Percentiles rank a stretch among this genome's conserved stretches.
Evolutionary conservation across 2,888 invertebrate species (phyloP).

Genomic region (Ypsolopha scabrella): DNA sequence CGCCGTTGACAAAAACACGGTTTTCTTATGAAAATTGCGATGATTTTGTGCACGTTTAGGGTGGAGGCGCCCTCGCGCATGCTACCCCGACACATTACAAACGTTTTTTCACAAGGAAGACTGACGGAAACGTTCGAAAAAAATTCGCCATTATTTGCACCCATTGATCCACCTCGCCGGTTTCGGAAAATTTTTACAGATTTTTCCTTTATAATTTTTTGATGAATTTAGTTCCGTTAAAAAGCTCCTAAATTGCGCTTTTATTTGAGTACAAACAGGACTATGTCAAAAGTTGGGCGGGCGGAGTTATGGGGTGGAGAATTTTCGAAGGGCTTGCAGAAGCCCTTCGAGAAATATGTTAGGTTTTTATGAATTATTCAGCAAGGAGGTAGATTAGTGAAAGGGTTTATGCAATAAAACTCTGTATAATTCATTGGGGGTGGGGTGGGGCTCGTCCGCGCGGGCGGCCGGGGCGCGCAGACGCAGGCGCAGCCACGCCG

Average conservation of each 20-base stretch:
- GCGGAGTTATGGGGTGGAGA: slow-evolving; percentile 10
- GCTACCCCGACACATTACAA: slow-evolving; percentile 11
- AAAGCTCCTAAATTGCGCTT: slow-evolving; percentile 23
- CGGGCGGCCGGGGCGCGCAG: slow-evolving; percentile 28
- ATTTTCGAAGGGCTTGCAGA: slow-evolving; percentile 13
- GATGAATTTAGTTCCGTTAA: slow-evolving; percentile 11
- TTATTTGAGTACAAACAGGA: slow-evolving; percentile 16
- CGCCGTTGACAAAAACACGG: slow-evolving; percentile 31
- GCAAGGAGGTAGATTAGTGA: slow-evolving; percentile 18
- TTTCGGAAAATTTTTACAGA: slow-evolving; percentile 26
- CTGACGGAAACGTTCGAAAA: slow-evolving; percentile 26
- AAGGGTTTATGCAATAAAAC: slow-evolving; percentile 12
- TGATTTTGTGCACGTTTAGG: slow-evolving; percentile 53
- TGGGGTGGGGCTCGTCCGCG: slow-evolving; percentile 30
- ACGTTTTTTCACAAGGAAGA: not conserved
- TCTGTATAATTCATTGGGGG: slow-evolving; percentile 7
- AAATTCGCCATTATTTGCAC: slow-evolving; percentile 41
- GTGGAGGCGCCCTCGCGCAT: slow-evolving; percentile 43
- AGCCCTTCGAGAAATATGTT: slow-evolving; percentile 13
- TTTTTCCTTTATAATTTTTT: slow-evolving; percentile 17
- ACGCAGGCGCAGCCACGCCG: slow-evolving; percentile 21
- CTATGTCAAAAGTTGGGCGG: slow-evolving; percentile 10
- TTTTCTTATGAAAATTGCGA: slow-evolving; percentile 40
- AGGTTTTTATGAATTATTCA: slow-evolving; percentile 28
- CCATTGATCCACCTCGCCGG: slow-evolving; percentile 15